These are phyloP conservation scores for Perognathus longimembris DNA, from an alignment of 2,113 vertebrate genomes.

Conservation along the genomic window DNA sequence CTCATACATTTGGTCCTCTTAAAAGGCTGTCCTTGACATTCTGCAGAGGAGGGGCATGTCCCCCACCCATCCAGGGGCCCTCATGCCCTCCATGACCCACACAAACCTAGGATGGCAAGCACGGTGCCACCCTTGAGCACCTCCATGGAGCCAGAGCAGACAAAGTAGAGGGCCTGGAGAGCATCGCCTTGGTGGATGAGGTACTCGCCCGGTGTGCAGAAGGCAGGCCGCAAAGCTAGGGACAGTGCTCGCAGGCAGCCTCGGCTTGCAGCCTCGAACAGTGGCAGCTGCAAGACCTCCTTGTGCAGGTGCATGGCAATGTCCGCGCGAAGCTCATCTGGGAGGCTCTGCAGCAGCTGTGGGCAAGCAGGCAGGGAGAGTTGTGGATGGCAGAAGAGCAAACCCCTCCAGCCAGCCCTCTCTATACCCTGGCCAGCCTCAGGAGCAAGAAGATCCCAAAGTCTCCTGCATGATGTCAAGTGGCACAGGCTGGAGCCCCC, in stretches of 20 bases:
- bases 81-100: neutral
- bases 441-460: neutral
- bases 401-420: neutral
- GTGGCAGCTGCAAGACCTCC: slow-evolving; percentile 85
- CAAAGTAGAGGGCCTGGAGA: slow-evolving; percentile 85
- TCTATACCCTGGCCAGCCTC: neutral
- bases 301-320: slow-evolving; percentile 87
- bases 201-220: slow-evolving; percentile 86
- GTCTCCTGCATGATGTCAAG: neutral
- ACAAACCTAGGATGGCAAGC: slow-evolving; percentile 85
- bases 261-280: slow-evolving; percentile 81
- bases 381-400: neutral
- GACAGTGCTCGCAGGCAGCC: slow-evolving; percentile 85
- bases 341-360: slow-evolving; percentile 85
- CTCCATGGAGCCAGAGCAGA: slow-evolving; percentile 87
- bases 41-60: neutral
- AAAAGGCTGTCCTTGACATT: neutral
- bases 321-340: slow-evolving; percentile 85
- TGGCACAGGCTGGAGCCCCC: neutral
- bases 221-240: slow-evolving; percentile 82
- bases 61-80: neutral
- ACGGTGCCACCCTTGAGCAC: slow-evolving; percentile 86
- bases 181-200: slow-evolving; percentile 86
- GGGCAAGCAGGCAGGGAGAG: neutral
- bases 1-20: neutral